Conservation (phyloP, 2,113 vertebrate genomes). For the Scatophagus argus region DNA sequence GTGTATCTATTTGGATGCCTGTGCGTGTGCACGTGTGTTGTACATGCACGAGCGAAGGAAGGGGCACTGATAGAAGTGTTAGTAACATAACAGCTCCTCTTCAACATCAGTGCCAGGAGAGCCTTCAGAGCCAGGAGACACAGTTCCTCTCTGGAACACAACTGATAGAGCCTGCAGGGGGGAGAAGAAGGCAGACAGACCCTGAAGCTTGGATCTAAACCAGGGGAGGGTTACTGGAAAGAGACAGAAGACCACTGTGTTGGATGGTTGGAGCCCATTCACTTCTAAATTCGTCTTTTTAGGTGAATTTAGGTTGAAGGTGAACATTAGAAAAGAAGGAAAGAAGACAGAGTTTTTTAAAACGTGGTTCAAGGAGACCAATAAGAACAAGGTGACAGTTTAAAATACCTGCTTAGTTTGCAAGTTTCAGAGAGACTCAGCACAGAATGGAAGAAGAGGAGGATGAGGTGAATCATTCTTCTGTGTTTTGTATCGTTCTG, state of each 20-base stretch:
- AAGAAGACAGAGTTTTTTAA: not conserved
- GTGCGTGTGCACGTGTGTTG: conserved; percentile 12
- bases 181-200: conserved; percentile 11
- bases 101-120: conserved; percentile 44
- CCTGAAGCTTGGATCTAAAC: conserved; percentile 33
- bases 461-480: conserved; percentile 70
- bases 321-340: conserved; percentile 17
- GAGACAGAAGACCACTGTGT: not conserved
- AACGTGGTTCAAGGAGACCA: not conserved
- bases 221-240: not conserved
- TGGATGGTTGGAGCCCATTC: conserved; percentile 20
- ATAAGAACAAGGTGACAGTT: not conserved
- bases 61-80: conserved; percentile 35
- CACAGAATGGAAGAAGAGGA: conserved; percentile 73
- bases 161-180: conserved; percentile 14
- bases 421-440: not conserved
- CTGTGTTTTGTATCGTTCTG: conserved; percentile 12
- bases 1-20: not conserved
- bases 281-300: conserved; percentile 4
- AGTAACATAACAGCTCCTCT: conserved; percentile 42
- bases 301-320: too few relatives aligned
- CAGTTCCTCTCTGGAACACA: conserved; percentile 18
- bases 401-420: conserved; percentile 8
- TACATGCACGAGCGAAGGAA: conserved; percentile 1
- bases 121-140: conserved; percentile 27